Conservation (phyloP, 2,113 vertebrate species). For the Plecturocebus donacophilus region DNA sequence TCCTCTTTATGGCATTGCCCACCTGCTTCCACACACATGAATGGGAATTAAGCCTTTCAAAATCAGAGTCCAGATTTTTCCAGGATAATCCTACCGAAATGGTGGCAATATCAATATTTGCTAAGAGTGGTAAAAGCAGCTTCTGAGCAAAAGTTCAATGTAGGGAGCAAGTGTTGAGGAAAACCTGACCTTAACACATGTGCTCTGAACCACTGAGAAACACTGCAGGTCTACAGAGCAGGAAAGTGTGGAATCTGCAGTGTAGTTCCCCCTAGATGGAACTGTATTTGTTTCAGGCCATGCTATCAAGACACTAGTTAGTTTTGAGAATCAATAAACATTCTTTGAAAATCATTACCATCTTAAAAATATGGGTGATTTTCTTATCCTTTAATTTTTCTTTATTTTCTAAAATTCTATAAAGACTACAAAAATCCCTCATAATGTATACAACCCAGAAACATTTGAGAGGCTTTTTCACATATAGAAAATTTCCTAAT, state of each 20-base stretch:
- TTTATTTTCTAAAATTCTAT: background rate
- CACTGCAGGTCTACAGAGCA: background rate
- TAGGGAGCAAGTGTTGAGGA: background rate
- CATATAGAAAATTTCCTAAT: background rate
- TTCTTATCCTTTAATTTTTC: background rate
- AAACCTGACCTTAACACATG: background rate
- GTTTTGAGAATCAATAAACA: background rate
- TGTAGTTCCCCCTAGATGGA: background rate
- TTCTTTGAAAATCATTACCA: background rate
- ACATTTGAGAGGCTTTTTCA: background rate
- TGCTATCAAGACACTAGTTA: background rate
- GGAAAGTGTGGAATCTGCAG: background rate
- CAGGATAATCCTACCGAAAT: background rate
- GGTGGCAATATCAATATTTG: background rate
- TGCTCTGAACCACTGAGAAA: background rate
- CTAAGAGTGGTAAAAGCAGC: background rate
- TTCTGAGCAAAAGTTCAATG: background rate
- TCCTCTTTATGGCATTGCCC: background rate
- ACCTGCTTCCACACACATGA: accelerated
- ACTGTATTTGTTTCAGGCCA: background rate
- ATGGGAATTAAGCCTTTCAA: background rate
- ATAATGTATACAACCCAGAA: background rate
- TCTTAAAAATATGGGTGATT: background rate
- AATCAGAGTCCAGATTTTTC: background rate
- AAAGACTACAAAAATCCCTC: background rate